Base-by-base conservation (phyloP, 1,140 invertebrate genomes). In the Atopsyche davidsoni region DNA sequence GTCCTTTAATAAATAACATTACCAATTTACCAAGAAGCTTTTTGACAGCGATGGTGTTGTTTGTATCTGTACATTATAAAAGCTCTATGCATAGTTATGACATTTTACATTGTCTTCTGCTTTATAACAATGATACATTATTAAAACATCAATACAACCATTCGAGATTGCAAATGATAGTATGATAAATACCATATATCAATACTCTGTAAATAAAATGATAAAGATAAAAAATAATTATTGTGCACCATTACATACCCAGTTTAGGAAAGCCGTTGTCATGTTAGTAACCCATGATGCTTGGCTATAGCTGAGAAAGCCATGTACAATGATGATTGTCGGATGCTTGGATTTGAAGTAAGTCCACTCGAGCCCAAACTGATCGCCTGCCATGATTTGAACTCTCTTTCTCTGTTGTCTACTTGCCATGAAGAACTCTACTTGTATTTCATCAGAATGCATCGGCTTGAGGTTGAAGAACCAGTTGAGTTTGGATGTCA, bases 291-390 rank as follows among this genome's bases (percentile, higher is more conserved):
- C 67, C 78, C 78, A 79, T 2, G 62, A 61, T 9, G 73, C 68
- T 22, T 73, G 65, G 28, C 75, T 73, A 46, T 76, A 65, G 16
- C 76, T 76, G 64, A 79, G 67, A 59, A 78, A 79, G 1, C 78
- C 78, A 44, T 79, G 78, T 2, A 78, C 68, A 17, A 79, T 78
- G 44, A 79, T 52, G 9, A 78, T 59, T 0, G 76, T 79, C 21
- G 58, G 66, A 22, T 75, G 67, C 7, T 60, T 57, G 0, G 74
- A 65, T 16, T 68, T 58, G 58, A 75, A 79, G 48, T 77, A 73
- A 1, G 73, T 73, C 75, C 75, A 78, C 47, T 79, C 75, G 2
- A 79, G 53, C n/a, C 75, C 74, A 46, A 80, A 79, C 35, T 79
- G 75, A 0, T 68, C 49, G 6, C 74, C 78, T 2, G 62, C 23